These are phyloP conservation scores for Peromyscus melanophrys DNA, from an alignment of 2,797 vertebrate species.

Conservation along the genomic window DNA sequence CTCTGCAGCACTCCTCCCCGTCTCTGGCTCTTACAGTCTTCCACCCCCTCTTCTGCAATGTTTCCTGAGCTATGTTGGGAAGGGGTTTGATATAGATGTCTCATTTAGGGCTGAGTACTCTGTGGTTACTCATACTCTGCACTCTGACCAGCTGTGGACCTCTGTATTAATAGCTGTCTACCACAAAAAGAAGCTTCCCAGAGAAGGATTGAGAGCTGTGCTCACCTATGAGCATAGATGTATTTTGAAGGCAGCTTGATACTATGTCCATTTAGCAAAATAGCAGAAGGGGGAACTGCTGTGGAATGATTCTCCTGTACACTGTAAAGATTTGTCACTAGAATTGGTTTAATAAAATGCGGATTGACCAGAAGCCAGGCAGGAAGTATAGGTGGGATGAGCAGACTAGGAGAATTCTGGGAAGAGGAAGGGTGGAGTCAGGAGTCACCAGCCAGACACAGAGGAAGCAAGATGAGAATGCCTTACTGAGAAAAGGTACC, in stretches of 20 bases:
- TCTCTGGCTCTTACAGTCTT: background rate
- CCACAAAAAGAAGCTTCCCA: background rate
- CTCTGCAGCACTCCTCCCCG: fast-evolving
- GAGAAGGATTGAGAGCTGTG: background rate
- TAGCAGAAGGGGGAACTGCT: background rate
- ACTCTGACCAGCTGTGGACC: background rate
- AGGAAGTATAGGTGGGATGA: no score
- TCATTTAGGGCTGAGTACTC: background rate
- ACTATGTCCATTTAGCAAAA: background rate
- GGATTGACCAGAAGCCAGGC: no score
- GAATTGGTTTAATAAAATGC: no score
- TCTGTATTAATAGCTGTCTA: background rate
- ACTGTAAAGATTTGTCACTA: no score
- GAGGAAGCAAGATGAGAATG: no score
- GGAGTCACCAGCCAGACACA: no score
- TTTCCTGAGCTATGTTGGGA: background rate
- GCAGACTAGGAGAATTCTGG: no score
- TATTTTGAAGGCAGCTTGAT: background rate
- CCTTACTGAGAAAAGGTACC: no score
- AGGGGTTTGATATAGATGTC: background rate
- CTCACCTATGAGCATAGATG: background rate
- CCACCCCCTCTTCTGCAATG: background rate
- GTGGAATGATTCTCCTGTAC: no score
- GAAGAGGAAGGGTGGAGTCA: no score
- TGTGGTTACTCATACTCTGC: background rate